These are phyloP conservation scores for Calcarius lapponicus DNA, from an alignment of 2,797 vertebrate genomes.

Conservation along the genomic window DNA sequence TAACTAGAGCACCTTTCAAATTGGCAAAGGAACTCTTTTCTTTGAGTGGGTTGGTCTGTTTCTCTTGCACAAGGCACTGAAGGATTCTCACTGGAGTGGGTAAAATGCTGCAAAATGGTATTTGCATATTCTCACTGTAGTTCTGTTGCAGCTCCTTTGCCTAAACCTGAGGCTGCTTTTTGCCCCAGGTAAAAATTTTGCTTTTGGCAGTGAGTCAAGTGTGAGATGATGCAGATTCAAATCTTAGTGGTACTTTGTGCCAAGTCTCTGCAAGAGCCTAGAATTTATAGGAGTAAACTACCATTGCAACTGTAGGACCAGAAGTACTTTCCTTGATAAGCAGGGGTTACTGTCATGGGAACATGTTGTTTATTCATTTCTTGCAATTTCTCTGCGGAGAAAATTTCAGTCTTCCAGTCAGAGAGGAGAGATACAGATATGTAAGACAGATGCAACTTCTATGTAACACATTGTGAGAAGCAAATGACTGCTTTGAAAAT, in stretches of 20 bases:
- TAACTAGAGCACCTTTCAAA: not conserved
- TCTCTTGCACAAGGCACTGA: not conserved
- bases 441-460: not conserved
- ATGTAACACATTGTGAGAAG: not conserved
- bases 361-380: not conserved
- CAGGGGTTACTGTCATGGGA: not conserved
- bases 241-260: not conserved
- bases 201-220: not conserved
- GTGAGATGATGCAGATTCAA: not conserved
- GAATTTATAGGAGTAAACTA: not conserved
- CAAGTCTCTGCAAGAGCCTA: not conserved
- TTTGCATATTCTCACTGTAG: not conserved
- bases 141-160: not conserved
- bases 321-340: not conserved
- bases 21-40: not conserved
- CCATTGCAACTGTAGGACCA: not conserved
- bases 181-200: not conserved
- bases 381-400: not conserved
- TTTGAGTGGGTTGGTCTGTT: not conserved
- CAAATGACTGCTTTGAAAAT: constrained; percentile 16
- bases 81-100: not conserved
- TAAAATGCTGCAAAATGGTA: not conserved
- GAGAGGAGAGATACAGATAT: not conserved
- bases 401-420: not conserved
- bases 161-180: not conserved